Conservation (phyloP, 2,888 invertebrate species). For the Caenorhabditis auriculariae region DNA sequence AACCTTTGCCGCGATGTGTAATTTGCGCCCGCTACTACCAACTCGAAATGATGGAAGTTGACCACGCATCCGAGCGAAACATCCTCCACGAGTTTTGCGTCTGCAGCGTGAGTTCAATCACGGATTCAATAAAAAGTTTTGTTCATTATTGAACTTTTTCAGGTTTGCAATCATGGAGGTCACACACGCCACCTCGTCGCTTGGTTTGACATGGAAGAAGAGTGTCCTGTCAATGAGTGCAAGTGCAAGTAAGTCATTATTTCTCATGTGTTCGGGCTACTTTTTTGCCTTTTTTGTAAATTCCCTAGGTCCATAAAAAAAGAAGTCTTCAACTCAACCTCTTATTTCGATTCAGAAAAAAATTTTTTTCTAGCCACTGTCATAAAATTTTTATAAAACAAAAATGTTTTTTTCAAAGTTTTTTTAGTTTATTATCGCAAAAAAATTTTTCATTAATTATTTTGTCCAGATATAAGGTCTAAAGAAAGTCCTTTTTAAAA, state of each 20-base stretch:
- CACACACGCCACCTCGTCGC: slow-evolving; percentile 13
- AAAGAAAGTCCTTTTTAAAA: too few relatives aligned
- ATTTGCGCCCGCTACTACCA: slow-evolving; percentile 16
- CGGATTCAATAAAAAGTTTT: background rate
- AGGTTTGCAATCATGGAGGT: slow-evolving; percentile 28
- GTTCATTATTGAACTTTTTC: background rate
- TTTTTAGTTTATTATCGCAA: too few relatives aligned
- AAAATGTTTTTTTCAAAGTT: too few relatives aligned
- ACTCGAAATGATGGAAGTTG: slow-evolving; percentile 11
- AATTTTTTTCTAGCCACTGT: too few relatives aligned
- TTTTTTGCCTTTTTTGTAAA: too few relatives aligned
- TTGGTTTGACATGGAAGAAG: slow-evolving; percentile 14
- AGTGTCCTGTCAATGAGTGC: slow-evolving; percentile 19
- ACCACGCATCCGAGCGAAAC: slow-evolving; percentile 7
- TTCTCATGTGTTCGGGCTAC: too few relatives aligned
- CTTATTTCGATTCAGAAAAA: too few relatives aligned
- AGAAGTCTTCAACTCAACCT: too few relatives aligned
- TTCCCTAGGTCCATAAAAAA: too few relatives aligned
- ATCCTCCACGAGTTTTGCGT: slow-evolving; percentile 9
- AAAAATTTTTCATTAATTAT: too few relatives aligned
- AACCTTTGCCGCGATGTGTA: slow-evolving; percentile 10
- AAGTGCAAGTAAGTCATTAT: slow-evolving; percentile 10
- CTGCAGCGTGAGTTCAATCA: slow-evolving; percentile 12
- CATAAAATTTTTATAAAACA: too few relatives aligned
- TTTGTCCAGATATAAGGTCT: too few relatives aligned